Evolutionary conservation across 64 coral and sea anemone genomes (phyloP), one percentile per base, ranked within the genome.

Genomic region (Porites australiensis): DNA sequence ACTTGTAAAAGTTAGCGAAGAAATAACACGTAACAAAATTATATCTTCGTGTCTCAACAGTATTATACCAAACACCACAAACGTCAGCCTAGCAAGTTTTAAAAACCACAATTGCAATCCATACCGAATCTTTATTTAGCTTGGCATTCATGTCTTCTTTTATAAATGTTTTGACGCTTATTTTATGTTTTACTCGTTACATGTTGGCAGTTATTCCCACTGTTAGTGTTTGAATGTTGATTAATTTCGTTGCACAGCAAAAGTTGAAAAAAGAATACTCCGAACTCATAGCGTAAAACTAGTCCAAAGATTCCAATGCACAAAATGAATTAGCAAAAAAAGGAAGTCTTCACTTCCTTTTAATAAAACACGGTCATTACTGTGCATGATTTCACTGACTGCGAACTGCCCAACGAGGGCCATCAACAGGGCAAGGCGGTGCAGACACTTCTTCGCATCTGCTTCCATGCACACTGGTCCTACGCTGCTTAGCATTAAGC

Each of bases 191-290:
- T 63, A 63, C 60, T 63, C 60, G 60, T 63, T 63, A 63, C 60
- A 63, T 63, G 60, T 63, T 63, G 60, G 60, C 60, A 63, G 60
- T 63, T 63, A 63, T 63, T 63, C 60, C 60, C 60, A 63, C 60
- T 63, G 60, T 63, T 63, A 1, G 60, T 63, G 60, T 63, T 63
- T 63, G 60, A 63, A 63, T 63, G 60, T 63, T 63, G 60, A 63
- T 63, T 63, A 63, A 63, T 63, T 63, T 63, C 9, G 60, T 63
- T 63, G 60, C 60, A 63, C 60, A 63, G 60, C 60, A 63, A 63
- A 63, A 63, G 60, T 63, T 63, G 60, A 63, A 63, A 63, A 63
- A 63, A 63, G 60, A 63, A 16, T 63, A 63, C 60, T 63, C 2
- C 60, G 60, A 63, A 63, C 60, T 63, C 2, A 63, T 63, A 63